Conservation (phyloP, 2,113 vertebrate genomes). For the Aldabrachelys gigantea region DNA sequence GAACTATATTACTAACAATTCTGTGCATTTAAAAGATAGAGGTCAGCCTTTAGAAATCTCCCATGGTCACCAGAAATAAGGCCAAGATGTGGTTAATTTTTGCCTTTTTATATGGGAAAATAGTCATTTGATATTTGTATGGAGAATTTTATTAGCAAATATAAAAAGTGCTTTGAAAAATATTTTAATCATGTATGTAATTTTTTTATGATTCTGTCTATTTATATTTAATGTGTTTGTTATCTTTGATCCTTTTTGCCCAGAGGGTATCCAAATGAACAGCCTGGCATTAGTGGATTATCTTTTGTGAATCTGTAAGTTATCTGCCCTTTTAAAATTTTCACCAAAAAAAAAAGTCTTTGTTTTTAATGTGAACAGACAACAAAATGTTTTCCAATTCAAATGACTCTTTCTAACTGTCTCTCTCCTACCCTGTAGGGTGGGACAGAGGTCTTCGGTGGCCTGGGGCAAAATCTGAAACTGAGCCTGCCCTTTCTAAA, state of each 20-base stretch:
- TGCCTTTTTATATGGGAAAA: conserved; percentile 33
- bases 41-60: conserved; percentile 24
- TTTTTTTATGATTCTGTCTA: conserved; percentile 73
- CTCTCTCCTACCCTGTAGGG: conserved; percentile 8
- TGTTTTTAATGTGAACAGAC: conserved; percentile 67
- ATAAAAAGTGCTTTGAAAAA: conserved; percentile 55
- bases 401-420: conserved; percentile 34
- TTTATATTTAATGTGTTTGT: conserved; percentile 75
- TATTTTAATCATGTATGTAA: conserved; percentile 75
- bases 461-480: background rate
- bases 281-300: conserved; percentile 66
- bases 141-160: conserved; percentile 46
- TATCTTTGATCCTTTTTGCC: conserved; percentile 66
- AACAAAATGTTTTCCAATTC: conserved; percentile 53
- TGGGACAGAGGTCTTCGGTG: background rate
- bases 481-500: background rate
- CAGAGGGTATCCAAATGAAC: conserved; percentile 65
- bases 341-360: conserved; percentile 38
- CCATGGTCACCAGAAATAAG: conserved; percentile 37
- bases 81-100: background rate
- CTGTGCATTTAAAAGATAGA: background rate
- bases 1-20: background rate
- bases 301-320: conserved; percentile 69
- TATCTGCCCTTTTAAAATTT: conserved; percentile 70
- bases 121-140: conserved; percentile 46